Evolutionary conservation across 2,113 vertebrate species (phyloP).

Genomic region (Indri indri): DNA sequence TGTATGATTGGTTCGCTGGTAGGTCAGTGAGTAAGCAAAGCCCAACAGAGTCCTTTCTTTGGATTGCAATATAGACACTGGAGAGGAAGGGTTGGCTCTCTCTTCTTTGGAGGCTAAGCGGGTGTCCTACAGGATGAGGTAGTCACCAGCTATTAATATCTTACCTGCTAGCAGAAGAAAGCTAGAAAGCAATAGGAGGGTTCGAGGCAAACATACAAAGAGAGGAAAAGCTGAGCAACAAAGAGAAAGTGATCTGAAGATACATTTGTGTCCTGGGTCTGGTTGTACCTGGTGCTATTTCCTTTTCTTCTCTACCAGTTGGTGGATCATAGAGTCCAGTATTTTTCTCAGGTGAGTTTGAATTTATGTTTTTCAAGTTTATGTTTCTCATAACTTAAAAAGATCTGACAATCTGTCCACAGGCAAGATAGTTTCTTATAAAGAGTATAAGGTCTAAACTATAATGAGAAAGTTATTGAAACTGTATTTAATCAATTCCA

Average conservation of each 20-base stretch:
- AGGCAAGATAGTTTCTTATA: conserved; percentile 42
- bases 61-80: neutral
- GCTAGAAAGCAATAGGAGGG: neutral
- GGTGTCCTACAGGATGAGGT: neutral
- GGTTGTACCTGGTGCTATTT: neutral
- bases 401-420: conserved; percentile 46
- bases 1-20: neutral
- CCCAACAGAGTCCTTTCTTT: neutral
- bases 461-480: conserved; percentile 62
- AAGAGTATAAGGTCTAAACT: neutral
- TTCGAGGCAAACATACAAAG: neutral
- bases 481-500: conserved; percentile 50
- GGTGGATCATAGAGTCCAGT: neutral
- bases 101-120: neutral
- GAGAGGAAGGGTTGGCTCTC: neutral
- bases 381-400: conserved; percentile 25
- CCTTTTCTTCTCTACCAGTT: conserved; percentile 1
- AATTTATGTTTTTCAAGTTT: neutral
- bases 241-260: neutral
- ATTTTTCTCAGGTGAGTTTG: neutral
- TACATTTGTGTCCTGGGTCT: neutral
- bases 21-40: neutral
- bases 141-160: neutral
- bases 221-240: neutral
- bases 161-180: neutral